Percentiles rank a stretch among this genome's conserved stretches.
These are phyloP conservation scores for Sebastiscus albofasciatus DNA, from an alignment of 2,797 vertebrate species.

Conservation along the genomic window DNA sequence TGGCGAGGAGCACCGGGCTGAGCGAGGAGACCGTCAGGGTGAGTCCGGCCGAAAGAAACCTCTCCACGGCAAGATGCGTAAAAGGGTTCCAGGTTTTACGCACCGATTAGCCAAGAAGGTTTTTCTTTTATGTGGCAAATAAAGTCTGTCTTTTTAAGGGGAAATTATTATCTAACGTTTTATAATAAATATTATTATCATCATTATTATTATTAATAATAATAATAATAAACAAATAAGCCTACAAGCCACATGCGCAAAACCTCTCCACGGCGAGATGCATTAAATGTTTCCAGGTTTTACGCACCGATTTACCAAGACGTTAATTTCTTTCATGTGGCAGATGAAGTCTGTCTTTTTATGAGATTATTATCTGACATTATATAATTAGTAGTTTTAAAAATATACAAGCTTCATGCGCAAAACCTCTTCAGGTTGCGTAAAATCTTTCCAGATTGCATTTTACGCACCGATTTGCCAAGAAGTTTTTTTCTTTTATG, in stretches of 20 bases:
- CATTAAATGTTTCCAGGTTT: neutral
- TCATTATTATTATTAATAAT: no score
- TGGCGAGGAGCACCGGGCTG: conserved; percentile 71
- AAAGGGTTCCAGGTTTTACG: neutral
- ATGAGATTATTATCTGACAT: no score
- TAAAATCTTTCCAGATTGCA: neutral
- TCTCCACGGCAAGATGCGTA: neutral
- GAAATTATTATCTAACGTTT: rapidly evolving
- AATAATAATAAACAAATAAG: no score
- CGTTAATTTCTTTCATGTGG: no score
- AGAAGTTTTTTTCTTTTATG: neutral
- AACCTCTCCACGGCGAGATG: neutral
- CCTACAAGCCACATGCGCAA: neutral
- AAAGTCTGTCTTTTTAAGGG: neutral
- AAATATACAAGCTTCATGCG: no score
- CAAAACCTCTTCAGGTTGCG: neutral
- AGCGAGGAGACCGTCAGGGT: conserved; percentile 81
- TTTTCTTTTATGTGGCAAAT: neutral
- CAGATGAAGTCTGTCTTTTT: no score
- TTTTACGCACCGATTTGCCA: neutral
- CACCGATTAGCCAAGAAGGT: neutral
- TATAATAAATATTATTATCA: neutral
- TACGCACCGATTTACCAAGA: neutral
- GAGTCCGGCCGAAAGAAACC: conserved; percentile 34
- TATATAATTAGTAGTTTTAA: no score